Base-by-base conservation (phyloP, 2,113 vertebrate genomes). In the Silurus asotus region DNA sequence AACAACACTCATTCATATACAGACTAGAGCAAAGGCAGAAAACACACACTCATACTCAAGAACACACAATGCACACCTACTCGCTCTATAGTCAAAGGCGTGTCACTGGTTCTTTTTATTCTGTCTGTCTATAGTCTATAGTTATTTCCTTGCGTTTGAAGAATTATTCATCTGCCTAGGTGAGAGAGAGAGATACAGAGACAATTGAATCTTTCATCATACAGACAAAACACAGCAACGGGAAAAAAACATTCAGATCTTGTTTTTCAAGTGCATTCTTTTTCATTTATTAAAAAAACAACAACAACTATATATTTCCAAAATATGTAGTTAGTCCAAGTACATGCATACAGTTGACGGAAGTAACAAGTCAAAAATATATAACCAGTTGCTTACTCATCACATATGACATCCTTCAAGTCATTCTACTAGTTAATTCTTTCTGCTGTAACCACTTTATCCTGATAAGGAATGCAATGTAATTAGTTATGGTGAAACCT, bases 71-170 rank as follows among this genome's bases (percentile, higher is more conserved):
- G 15, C 61, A 76, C 45, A 85, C n/a, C 14, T 64, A 56, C 75
- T 67, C 48, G 19, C 61, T 59, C 37, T 74, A 48, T 77, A 55
- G 75, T 55, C 53, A 78, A 78, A 58, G 62, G 67, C 13, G n/a
- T 83, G 25, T 75, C 79, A 64, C 59, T 55, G 61, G 37, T 78
- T 82, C 17, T 83, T 83, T 76, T 79, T 80, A 55, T 88, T 83
- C 65, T 61, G 58, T 23, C 55, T 59, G 81, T 84, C 51, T 84
- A 78, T 82, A 84, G 70, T 87, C 81, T 84, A 45, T 45, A 23
- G 56, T 72, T 59, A 49, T 67, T 87, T 89, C 69, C 55, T 86
- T 86, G 23, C 72, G 23, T 82, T 72, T 88, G 84, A 86, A 88
- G 61, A 28, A 76, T 84, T 72, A 53, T 59, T 87, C 76, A 65